These are phyloP conservation scores for Dinomys branickii DNA, from an alignment of 2,113 vertebrate species.

Conservation along the genomic window DNA sequence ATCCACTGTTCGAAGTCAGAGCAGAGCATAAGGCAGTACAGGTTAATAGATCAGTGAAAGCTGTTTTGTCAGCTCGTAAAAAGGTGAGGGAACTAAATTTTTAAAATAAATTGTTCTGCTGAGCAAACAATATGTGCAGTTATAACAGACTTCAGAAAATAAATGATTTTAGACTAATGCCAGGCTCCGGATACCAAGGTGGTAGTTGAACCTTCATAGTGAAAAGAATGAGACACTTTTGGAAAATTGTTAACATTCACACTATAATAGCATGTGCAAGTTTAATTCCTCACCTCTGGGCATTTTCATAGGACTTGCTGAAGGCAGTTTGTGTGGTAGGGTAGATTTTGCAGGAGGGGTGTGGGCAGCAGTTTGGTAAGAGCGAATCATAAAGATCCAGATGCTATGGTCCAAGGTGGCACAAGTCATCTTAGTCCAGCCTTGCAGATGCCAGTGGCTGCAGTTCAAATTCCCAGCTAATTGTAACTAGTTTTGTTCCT, in stretches of 20 bases:
- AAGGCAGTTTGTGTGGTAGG: not conserved
- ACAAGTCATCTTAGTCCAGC: not conserved
- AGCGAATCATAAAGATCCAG: fast-evolving
- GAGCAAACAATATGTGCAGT: constrained; percentile 76
- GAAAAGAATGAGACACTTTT: constrained; percentile 68
- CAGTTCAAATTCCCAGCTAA: not conserved
- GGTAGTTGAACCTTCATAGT: constrained; percentile 72
- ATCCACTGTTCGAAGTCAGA: constrained; percentile 25
- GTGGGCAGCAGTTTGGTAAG: not conserved
- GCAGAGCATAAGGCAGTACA: constrained; percentile 14
- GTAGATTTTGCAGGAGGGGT: not conserved
- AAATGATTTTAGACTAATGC: constrained; percentile 80
- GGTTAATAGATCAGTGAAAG: constrained; percentile 76
- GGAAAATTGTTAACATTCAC: constrained; percentile 67
- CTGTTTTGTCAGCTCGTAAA: constrained; percentile 76
- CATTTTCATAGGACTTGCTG: not conserved
- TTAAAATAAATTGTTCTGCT: constrained; percentile 83
- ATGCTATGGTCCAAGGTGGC: not conserved
- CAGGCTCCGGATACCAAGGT: constrained; percentile 71
- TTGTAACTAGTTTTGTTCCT: not conserved
- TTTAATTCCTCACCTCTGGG: constrained; percentile 76
- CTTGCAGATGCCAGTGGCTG: not conserved
- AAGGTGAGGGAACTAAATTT: constrained; percentile 82
- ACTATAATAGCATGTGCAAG: constrained; percentile 53
- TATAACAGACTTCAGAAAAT: constrained; percentile 82